A percentile compares a stretch with the other conserved stretches of the same genome.
Conservation (phyloP, 2,888 invertebrate genomes). For the Cheilosia grossa region DNA sequence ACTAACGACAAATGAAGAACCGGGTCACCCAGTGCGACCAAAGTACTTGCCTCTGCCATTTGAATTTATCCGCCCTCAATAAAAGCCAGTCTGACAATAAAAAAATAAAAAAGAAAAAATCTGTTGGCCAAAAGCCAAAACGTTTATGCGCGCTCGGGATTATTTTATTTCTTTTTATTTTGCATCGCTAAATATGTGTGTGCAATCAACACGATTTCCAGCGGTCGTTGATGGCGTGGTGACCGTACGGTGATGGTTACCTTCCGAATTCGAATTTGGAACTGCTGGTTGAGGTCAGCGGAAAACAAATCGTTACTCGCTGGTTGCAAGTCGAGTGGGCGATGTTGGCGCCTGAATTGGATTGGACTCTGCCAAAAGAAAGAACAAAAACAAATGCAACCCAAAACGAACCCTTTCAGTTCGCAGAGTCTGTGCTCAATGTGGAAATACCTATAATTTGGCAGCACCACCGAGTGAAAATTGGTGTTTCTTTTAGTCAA, state of each 20-base stretch:
- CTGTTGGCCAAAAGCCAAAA: slow-evolving; percentile 70
- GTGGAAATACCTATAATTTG: slow-evolving; percentile 47
- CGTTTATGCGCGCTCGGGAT: slow-evolving; percentile 61
- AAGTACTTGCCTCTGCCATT: slow-evolving; percentile 56
- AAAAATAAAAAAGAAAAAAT: slow-evolving; percentile 22
- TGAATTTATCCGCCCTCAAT: slow-evolving; percentile 70
- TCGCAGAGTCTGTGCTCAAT: neutral
- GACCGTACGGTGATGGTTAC: slow-evolving; percentile 2
- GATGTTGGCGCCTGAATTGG: slow-evolving; percentile 34
- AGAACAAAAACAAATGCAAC: neutral
- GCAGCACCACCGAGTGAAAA: slow-evolving; percentile 14
- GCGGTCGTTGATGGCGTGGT: slow-evolving; percentile 15
- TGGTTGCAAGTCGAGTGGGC: neutral
- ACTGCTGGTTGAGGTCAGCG: slow-evolving; percentile 31
- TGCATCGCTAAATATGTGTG: slow-evolving; percentile 66
- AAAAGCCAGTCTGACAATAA: slow-evolving; percentile 51
- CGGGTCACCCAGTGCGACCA: slow-evolving; percentile 55
- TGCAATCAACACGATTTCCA: slow-evolving; percentile 62
- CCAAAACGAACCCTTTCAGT: slow-evolving; percentile 37
- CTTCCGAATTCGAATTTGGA: slow-evolving; percentile 44
- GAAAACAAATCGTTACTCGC: slow-evolving; percentile 30
- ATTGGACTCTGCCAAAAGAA: slow-evolving; percentile 11
- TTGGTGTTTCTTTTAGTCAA: neutral
- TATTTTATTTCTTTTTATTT: slow-evolving; percentile 29
- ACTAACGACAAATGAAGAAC: slow-evolving; percentile 32